Evolutionary conservation across 2,113 vertebrate genomes (phyloP).

Genomic region (Hystrix cristata): DNA sequence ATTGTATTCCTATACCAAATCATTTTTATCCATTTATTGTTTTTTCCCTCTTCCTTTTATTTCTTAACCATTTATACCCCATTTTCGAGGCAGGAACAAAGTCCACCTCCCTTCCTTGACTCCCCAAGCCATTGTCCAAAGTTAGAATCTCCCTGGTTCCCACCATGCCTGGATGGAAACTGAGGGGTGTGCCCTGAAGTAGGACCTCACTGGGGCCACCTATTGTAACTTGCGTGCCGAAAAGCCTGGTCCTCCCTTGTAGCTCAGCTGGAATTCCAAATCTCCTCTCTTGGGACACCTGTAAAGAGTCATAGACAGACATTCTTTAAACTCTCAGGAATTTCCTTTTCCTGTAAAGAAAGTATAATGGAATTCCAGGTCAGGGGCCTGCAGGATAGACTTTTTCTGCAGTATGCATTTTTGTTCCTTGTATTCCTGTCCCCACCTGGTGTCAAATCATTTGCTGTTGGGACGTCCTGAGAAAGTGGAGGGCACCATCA

Average conservation of each 20-base stretch:
- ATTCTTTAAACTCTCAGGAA: slow-evolving; percentile 58
- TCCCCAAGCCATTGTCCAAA: background rate
- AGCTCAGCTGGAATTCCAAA: background rate
- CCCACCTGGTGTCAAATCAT: background rate
- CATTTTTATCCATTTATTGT: background rate
- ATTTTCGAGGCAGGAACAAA: background rate
- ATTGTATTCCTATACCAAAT: background rate
- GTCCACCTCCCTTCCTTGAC: background rate
- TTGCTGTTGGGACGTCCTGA: background rate
- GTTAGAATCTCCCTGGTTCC: background rate
- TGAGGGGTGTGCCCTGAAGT: fast-evolving
- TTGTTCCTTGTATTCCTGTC: background rate
- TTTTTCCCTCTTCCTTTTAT: background rate
- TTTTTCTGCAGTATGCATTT: background rate
- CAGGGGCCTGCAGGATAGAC: background rate
- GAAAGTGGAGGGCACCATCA: background rate
- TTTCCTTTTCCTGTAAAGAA: slow-evolving; percentile 60
- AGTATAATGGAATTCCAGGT: slow-evolving; percentile 34
- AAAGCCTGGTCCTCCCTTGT: background rate
- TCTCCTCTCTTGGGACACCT: background rate
- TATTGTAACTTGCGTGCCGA: background rate
- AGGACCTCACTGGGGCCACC: background rate
- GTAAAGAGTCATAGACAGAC: slow-evolving; percentile 10
- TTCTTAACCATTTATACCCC: background rate
- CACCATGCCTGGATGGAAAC: background rate